Evolutionary conservation across 2,797 vertebrate species (phyloP).

Genomic region (Fratercula arctica): DNA sequence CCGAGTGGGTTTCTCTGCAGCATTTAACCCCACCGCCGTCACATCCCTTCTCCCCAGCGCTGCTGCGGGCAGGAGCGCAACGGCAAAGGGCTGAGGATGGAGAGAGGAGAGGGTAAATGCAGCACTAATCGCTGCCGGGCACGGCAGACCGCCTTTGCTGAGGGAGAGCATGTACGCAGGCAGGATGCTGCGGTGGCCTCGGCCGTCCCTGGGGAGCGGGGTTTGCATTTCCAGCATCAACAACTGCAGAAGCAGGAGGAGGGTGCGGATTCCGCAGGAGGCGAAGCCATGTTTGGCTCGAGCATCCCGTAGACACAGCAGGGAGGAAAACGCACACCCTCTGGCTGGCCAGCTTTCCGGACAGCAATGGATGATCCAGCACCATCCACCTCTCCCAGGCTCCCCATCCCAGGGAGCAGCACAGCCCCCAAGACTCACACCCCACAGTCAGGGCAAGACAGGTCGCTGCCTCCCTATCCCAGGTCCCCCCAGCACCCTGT

Average conservation of each 20-base stretch:
- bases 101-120: not conserved
- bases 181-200: not conserved
- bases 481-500: not conserved
- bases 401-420: not conserved
- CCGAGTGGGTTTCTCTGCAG: not conserved
- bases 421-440: not conserved
- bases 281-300: not conserved
- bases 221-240: not conserved
- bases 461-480: not conserved
- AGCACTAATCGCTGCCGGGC: accelerated
- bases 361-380: not conserved
- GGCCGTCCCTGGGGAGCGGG: accelerated
- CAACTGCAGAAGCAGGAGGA: accelerated
- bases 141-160: accelerated
- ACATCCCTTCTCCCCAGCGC: accelerated
- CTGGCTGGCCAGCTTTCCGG: accelerated
- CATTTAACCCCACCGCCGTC: not conserved
- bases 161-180: accelerated
- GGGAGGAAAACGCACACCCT: not conserved
- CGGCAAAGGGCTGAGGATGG: not conserved
- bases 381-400: not conserved
- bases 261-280: not conserved
- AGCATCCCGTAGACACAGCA: not conserved
- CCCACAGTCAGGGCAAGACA: not conserved
- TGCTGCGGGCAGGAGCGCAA: accelerated